A percentile compares a stretch with the other conserved stretches of the same genome.
Conservation (phyloP, 2,888 invertebrate species). For the Agapetus fuscipes region DNA sequence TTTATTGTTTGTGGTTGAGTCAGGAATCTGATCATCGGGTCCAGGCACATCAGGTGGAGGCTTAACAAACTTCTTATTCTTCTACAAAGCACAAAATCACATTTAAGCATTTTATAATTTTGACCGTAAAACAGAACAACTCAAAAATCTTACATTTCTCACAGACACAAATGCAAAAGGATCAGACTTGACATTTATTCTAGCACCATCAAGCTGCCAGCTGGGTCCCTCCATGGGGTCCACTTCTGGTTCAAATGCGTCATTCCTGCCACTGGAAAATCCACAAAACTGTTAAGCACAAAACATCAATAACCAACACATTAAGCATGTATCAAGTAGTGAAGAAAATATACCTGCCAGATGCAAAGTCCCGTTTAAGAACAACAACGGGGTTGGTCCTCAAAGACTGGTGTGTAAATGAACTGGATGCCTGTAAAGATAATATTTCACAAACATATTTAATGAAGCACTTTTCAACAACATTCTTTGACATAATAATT, state of each 20-base stretch:
- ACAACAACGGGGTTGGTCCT: too few species aligned
- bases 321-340: too few species aligned
- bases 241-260: constrained; percentile 23
- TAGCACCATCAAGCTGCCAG: constrained; percentile 32
- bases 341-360: too few species aligned
- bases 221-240: constrained; percentile 41
- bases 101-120: not conserved
- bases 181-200: not conserved
- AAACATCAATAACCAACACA: too few species aligned
- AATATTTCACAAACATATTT: too few species aligned
- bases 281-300: too few species aligned
- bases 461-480: too few species aligned
- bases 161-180: not conserved
- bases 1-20: constrained; percentile 8
- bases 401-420: too few species aligned
- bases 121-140: too few species aligned
- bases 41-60: not conserved
- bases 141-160: constrained; percentile 17
- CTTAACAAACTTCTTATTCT: constrained; percentile 4
- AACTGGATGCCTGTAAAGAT: too few species aligned
- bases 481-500: too few species aligned
- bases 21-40: constrained; percentile 7
- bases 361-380: too few species aligned
- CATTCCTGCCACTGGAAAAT: constrained; percentile 3
- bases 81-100: not conserved